These are phyloP conservation scores for Oryzias celebensis DNA, from an alignment of 2,113 vertebrate genomes.

Conservation along the genomic window DNA sequence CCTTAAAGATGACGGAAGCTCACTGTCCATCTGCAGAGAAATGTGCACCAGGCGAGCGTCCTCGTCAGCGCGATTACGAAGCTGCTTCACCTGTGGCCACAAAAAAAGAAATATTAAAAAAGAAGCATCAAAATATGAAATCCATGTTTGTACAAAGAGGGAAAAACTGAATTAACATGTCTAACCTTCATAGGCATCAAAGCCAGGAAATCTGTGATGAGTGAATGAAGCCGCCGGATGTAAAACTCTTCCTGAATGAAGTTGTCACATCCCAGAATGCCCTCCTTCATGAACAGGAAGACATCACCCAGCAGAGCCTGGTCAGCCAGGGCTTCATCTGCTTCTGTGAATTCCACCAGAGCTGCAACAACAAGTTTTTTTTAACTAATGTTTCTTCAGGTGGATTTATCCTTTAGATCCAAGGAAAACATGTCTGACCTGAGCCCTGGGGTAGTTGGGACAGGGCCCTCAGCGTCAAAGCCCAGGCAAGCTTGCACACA, in stretches of 20 bases:
- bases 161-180: conserved; percentile 23
- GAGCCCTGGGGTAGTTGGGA: conserved; percentile 93
- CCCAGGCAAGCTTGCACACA: conserved; percentile 90
- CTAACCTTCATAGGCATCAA: conserved; percentile 98
- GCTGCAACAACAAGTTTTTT: conserved; percentile 61
- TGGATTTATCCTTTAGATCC: background rate
- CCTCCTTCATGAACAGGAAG: conserved; percentile 93
- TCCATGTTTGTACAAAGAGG: no score
- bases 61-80: conserved; percentile 95
- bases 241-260: conserved; percentile 95
- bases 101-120: background rate
- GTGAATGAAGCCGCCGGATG: conserved; percentile 88
- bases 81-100: conserved; percentile 88
- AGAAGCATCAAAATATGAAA: no score
- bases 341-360: conserved; percentile 94
- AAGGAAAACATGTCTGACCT: conserved; percentile 68
- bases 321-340: conserved; percentile 91
- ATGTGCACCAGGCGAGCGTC: conserved; percentile 95
- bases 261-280: conserved; percentile 86
- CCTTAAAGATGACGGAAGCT: conserved; percentile 86
- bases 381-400: background rate
- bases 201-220: conserved; percentile 93
- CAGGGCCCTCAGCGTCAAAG: conserved; percentile 87
- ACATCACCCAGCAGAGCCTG: conserved; percentile 88
- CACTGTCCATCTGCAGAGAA: conserved; percentile 93